Evolutionary conservation across 2,888 invertebrate genomes (phyloP), one percentile per base, ranked within the genome.

Genomic region (Andrena haemorrhoa): DNA sequence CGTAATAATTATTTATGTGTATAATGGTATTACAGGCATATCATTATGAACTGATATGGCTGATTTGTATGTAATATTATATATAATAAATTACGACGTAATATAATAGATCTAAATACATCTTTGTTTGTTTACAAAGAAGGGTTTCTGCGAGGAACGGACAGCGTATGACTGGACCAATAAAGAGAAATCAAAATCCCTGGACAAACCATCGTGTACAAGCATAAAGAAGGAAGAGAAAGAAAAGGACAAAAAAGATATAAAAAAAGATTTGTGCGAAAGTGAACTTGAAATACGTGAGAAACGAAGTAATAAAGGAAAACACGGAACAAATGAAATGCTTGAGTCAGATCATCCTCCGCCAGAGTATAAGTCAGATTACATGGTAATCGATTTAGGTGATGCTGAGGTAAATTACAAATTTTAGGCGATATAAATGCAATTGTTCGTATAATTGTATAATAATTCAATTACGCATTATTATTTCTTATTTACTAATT

Each of bases 331-430:
- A 92, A 93, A 93, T 93, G 93, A 93, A 86, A 93, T 93, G 94
- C 92, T 93, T 77, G 92, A 93, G 47, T 92, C 93, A 80, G 93
- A 93, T 85, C 93, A 92, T 90, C 90, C 91, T 86, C 91, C 92
- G 69, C 91, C 92, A 73, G 93, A 93, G 70, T 93, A 94, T 88
- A 94, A 93, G 90, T 90, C 94, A 88, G 92, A 94, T 86, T 94
- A 94, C 89, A 94, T 94, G 91, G 94, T 94, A 84, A 94, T 94
- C 84, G 94, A 94, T 89, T 93, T 95, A 87, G 93, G 93, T 75
- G 94, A 94, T 84, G 90, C 92, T 78, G 93, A 93, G 91, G 93
- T 93, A 89, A 87, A 86, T 12, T 87, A 23, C 33, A 26, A n/a
- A 65, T 79, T 79, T 85, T 4, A 1, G 35, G 26, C 29, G 10